These are phyloP conservation scores for Allolobophora icterica DNA, from an alignment of 2,888 invertebrate genomes.

Conservation along the genomic window DNA sequence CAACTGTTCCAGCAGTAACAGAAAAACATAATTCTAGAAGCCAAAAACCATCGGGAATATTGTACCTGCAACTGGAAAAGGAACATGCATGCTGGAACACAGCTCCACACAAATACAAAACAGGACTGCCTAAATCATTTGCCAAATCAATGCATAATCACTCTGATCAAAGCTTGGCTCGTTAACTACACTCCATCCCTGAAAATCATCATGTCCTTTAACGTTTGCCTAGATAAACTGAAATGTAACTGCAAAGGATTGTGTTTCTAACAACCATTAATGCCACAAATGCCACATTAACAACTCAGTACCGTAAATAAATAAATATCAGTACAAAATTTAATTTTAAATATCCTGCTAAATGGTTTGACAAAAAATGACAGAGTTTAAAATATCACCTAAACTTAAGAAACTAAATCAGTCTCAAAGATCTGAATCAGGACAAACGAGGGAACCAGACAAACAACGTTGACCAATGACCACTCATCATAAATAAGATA, in stretches of 20 bases:
- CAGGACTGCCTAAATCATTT: background rate
- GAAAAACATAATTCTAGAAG: background rate
- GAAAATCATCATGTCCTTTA: background rate
- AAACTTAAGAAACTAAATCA: background rate
- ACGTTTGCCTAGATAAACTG: slow-evolving; percentile 17
- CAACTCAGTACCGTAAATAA: no score
- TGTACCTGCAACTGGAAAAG: background rate
- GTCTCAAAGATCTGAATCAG: background rate
- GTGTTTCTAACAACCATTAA: background rate
- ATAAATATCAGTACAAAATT: background rate
- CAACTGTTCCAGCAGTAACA: background rate
- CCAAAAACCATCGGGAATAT: background rate
- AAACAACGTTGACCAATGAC: background rate
- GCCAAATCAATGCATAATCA: background rate
- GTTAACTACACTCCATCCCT: background rate
- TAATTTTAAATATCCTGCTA: background rate
- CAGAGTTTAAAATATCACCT: background rate
- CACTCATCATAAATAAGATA: background rate
- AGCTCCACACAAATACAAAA: background rate
- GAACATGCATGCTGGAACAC: background rate
- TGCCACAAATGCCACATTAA: background rate
- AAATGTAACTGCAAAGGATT: background rate
- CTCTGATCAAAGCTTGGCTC: background rate
- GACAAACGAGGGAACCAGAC: background rate
- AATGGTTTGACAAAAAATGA: background rate